Evolutionary conservation across 1,140 invertebrate genomes (phyloP), one percentile per base, ranked within the genome.

Genomic region (Drosophila subpulchrella): DNA sequence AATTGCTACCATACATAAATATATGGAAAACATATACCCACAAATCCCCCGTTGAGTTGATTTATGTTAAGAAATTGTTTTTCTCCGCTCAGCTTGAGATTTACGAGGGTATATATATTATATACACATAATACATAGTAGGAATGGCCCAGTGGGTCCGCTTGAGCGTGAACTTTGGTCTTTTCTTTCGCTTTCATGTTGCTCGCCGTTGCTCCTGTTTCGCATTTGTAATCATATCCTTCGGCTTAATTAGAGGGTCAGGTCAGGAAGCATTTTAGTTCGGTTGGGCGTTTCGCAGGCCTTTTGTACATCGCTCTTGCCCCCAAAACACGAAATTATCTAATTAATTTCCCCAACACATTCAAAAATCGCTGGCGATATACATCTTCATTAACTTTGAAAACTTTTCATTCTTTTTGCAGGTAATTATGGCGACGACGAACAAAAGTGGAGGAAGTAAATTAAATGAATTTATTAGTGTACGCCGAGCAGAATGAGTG

Each of bases 281-380:
- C 15, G 41, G 12, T 8, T 54, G 61, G 57, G 63, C 78, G 58
- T 54, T 36, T 39, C 30, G 38, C 51, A 62, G 53, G 44, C 50
- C 59, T 57, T 80, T 68, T 38, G 10, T 59, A 47, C 11, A 0
- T 13, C 3, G 4, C n/a, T 8, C 42, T 15, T 34, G 13, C 1
- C 30, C 24, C 39, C 39, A 77, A 44, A 77, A 48, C 57, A 68
- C 50, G 65, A 57, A 83, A 80, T 50, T 67, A 58, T 70, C 51
- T 78, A 84, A 84, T 84, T 85, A 85, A 85, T 81, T 85, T 68
- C 38, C 67, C 50, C 54, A 84, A 67, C 53, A 83, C 82, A 84
- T 70, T 44, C 60, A 85, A 65, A 65, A 56, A 65, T 70, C 17
- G 67, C 73, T 56, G 46, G 44, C 56, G 51, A 77, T 77, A 74